Base-by-base conservation (phyloP, 2,888 invertebrate genomes). In the Nebria brevicollis region DNA sequence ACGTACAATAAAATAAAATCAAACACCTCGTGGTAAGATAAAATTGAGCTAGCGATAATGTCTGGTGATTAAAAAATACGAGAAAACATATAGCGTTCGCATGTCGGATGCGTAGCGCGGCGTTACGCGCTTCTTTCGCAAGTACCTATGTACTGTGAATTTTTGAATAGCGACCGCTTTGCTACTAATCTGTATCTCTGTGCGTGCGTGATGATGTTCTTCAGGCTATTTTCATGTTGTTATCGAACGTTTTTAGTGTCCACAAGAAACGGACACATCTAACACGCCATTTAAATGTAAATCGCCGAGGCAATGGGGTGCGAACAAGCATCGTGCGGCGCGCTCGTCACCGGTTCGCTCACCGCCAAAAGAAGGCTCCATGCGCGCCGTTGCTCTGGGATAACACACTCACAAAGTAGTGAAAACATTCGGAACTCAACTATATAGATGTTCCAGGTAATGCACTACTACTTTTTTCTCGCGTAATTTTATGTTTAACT, bases 231-330 rank as follows among this genome's bases (percentile, higher is more conserved):
- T 42, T 73, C 42, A 42, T 73, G 73, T 73, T 34, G 74, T 79
- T 79, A 73, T 79, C 54, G 54, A 79, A 74, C 79, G 83, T 84
- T 84, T 84, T 84, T 82, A 83, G 83, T 85, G 85, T 84, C 84
- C 84, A 77, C 84, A 83, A 83, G 83, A 84, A 85, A 83, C 84
- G 84, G 84, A 83, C 83, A 80, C 72, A 70, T 72, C 80, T 75
- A 79, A 79, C 80, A 80, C 80, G 80, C 80, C 75, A 80, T 80
- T 80, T 80, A 80, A 80, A 80, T 80, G 80, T 80, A 80, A 80
- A 80, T 80, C 80, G 80, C 82, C 25, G 72, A 76, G 75, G 75
- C 81, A 82, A 82, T 81, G 81, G 75, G 72, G 70, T 75, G 74
- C 75, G 77, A 70, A 70, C 54, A 54, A 54, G 54, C 54, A 54